A percentile compares a stretch with the other conserved stretches of the same genome.
These are phyloP conservation scores for Fratercula arctica DNA, from an alignment of 2,797 vertebrate species.

Conservation along the genomic window DNA sequence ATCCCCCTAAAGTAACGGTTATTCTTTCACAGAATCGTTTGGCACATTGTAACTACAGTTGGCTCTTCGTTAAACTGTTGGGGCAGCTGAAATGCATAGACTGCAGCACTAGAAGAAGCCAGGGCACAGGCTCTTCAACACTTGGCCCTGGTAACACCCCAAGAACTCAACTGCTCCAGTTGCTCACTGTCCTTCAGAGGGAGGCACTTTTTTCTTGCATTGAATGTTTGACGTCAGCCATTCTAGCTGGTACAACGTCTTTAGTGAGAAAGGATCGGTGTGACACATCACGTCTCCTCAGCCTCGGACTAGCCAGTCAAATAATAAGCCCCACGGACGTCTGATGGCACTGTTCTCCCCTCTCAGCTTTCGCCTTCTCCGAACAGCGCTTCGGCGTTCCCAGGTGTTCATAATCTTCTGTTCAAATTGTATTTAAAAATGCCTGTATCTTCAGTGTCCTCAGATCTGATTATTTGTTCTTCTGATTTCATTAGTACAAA, in stretches of 20 bases:
- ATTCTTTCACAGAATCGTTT: slow-evolving; percentile 43
- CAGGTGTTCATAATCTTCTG: slow-evolving; percentile 2
- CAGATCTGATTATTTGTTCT: slow-evolving; percentile 52
- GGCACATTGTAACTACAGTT: slow-evolving; percentile 38
- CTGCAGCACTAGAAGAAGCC: neutral
- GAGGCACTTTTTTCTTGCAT: slow-evolving; percentile 37
- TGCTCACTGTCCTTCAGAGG: slow-evolving; percentile 25
- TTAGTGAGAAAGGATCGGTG: neutral
- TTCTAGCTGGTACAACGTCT: neutral
- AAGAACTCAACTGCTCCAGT: slow-evolving; percentile 10
- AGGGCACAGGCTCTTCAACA: neutral
- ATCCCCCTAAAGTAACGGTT: neutral
- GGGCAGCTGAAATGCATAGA: slow-evolving; percentile 39
- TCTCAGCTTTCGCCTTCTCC: neutral
- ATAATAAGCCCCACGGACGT: neutral
- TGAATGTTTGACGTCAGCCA: neutral
- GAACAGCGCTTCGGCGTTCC: slow-evolving; percentile 17
- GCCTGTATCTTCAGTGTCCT: slow-evolving; percentile 44
- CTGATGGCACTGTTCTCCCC: slow-evolving; percentile 3
- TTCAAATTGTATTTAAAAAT: neutral
- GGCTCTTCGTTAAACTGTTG: neutral
- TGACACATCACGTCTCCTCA: neutral
- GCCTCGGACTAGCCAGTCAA: neutral
- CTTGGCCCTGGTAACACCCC: neutral
- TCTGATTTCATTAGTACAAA: slow-evolving; percentile 68